Percentiles rank a stretch among this genome's conserved stretches.
phyloP scores from a whole-genome alignment of 2,113 vertebrate genomes.

The Aleadryas rufinucha region DNA sequence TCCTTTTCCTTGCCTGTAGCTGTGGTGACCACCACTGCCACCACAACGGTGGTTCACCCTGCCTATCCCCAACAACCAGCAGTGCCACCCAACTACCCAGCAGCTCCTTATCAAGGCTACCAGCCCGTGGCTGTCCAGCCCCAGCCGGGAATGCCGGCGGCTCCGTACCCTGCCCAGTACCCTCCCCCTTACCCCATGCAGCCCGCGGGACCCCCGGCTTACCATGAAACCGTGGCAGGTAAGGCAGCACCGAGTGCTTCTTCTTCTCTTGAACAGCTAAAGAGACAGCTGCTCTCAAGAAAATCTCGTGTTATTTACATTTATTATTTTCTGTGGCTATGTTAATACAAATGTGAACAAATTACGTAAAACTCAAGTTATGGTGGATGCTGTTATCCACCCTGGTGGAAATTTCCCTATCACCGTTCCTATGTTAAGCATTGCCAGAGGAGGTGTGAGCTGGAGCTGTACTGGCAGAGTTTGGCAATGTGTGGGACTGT shows the following conservation, averaged over 20 bases:
- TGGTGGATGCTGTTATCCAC: neutral
- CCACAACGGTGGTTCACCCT: constrained; percentile 81
- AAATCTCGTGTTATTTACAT: neutral
- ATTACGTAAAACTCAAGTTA: accelerated
- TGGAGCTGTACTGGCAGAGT: neutral
- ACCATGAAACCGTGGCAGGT: constrained; percentile 83
- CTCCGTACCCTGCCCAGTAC: constrained; percentile 72
- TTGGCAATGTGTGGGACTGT: neutral
- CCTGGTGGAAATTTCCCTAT: neutral
- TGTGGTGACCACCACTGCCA: constrained; percentile 75
- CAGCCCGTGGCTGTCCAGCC: constrained; percentile 79
- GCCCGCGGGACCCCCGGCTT: constrained; percentile 79
- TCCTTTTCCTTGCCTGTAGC: constrained; percentile 68
- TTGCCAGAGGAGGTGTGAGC: neutral
- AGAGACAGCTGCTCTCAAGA: neutral
- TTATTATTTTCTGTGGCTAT: neutral
- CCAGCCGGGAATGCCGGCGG: constrained; percentile 55
- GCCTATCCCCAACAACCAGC: constrained; percentile 77
- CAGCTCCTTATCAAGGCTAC: constrained; percentile 77
- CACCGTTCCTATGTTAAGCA: neutral
- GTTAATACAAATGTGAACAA: neutral
- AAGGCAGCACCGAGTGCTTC: neutral
- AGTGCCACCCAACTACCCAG: constrained; percentile 70
- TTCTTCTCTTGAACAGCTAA: neutral
- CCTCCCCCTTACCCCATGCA: constrained; percentile 69